Evolutionary conservation across 2,113 vertebrate species (phyloP).

Genomic region (Ifrita kowaldi): DNA sequence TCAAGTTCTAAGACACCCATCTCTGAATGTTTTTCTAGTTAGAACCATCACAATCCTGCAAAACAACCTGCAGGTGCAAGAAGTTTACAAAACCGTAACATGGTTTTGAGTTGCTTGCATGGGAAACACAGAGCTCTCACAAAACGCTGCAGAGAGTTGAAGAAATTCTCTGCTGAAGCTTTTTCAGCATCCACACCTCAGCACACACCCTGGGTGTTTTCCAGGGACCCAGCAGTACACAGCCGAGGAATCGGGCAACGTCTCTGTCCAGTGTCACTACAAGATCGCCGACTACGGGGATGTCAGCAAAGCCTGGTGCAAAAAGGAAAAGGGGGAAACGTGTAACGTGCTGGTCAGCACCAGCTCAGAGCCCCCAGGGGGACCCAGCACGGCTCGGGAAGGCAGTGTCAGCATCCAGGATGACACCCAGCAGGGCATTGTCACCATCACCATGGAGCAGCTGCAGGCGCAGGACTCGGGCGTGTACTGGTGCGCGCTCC

Average conservation of each 20-base stretch:
- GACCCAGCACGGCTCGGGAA: accelerated
- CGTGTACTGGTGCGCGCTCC: conserved; percentile 43
- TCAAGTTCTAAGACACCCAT: no score
- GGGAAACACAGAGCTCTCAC: no score
- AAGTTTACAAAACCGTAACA: no score
- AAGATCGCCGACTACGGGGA: accelerated
- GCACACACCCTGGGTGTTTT: background rate
- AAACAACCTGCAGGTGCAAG: no score
- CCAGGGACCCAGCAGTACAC: background rate
- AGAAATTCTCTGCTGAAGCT: no score
- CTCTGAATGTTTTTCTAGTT: no score
- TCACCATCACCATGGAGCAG: background rate
- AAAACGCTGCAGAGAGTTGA: no score
- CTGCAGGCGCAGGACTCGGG: conserved; percentile 25
- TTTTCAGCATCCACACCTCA: no score
- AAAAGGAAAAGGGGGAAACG: accelerated
- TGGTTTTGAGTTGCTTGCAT: no score
- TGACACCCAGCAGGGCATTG: accelerated
- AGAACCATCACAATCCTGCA: no score
- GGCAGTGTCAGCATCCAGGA: background rate
- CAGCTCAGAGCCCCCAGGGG: accelerated
- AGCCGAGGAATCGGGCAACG: accelerated
- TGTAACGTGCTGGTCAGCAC: background rate
- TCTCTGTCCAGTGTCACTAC: background rate
- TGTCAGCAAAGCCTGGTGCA: conserved; percentile 21